These are phyloP conservation scores for Cyrtodaria siliqua DNA, from an alignment of 2,888 invertebrate species.

Conservation along the genomic window DNA sequence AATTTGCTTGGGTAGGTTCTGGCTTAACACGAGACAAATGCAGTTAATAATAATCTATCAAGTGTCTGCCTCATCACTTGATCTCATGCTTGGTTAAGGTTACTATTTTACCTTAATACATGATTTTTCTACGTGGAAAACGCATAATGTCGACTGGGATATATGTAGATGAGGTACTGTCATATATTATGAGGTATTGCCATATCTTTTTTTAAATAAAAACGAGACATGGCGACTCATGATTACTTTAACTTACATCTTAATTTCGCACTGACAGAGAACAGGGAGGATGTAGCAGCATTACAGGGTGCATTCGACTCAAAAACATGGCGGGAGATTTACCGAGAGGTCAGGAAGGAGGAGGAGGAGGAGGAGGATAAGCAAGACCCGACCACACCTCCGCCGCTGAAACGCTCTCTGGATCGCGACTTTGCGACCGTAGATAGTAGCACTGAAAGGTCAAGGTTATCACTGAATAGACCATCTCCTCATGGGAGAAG, in stretches of 20 bases:
- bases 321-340: conserved; percentile 67
- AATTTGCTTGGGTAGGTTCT: too few relatives aligned
- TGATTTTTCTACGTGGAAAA: too few relatives aligned
- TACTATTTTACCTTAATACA: too few relatives aligned
- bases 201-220: too few relatives aligned
- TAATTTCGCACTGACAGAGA: not conserved
- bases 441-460: conserved; percentile 30
- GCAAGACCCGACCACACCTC: conserved; percentile 32
- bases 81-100: too few relatives aligned
- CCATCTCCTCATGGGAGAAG: conserved; percentile 23
- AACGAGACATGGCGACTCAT: too few relatives aligned
- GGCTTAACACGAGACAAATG: too few relatives aligned
- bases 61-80: too few relatives aligned
- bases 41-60: too few relatives aligned
- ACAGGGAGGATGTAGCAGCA: not conserved
- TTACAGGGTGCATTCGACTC: conserved; percentile 8
- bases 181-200: too few relatives aligned
- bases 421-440: conserved; percentile 47
- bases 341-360: conserved; percentile 63
- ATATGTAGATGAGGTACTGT: too few relatives aligned
- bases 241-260: conserved; percentile 1
- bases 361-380: conserved; percentile 43
- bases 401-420: conserved; percentile 55
- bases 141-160: too few relatives aligned
- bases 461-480: conserved; percentile 31